A percentile compares a stretch with the other conserved stretches of the same genome.
These are phyloP conservation scores for Lagria hirta DNA, from an alignment of 2,888 invertebrate genomes.

Conservation along the genomic window DNA sequence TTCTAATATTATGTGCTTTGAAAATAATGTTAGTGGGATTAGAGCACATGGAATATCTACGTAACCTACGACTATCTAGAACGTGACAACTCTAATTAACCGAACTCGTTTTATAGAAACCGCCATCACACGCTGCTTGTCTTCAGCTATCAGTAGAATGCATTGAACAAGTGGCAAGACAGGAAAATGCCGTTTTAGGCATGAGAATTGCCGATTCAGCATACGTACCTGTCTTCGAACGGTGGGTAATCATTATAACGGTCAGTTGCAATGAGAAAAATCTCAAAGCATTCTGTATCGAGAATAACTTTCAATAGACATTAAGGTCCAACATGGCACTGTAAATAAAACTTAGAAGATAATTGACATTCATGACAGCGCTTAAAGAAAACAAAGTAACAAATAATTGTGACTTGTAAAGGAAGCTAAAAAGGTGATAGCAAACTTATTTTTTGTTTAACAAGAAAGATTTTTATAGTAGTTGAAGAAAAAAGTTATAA, in stretches of 20 bases:
- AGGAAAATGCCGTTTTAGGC: constrained; percentile 16
- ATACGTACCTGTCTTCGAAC: constrained; percentile 8
- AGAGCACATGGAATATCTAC: too few relatives aligned
- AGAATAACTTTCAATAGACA: too few relatives aligned
- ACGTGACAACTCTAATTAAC: too few relatives aligned
- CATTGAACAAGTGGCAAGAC: constrained; percentile 5
- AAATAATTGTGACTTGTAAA: constrained; percentile 34
- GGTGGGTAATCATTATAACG: constrained; percentile 15
- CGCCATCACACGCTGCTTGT: constrained; percentile 12
- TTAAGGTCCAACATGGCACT: constrained; percentile 10
- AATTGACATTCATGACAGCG: constrained; percentile 21
- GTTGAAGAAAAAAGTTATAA: constrained; percentile 6
- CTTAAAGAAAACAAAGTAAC: constrained; percentile 31
- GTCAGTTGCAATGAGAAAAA: constrained; percentile 12
- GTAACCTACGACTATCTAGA: too few relatives aligned
- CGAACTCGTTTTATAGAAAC: constrained; percentile 13
- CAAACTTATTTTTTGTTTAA: constrained; percentile 9
- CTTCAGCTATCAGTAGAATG: too few relatives aligned
- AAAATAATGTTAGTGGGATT: too few relatives aligned
- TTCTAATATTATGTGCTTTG: too few relatives aligned
- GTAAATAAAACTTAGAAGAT: constrained; percentile 15
- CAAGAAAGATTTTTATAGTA: constrained; percentile 7
- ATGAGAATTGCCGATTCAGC: constrained; percentile 13
- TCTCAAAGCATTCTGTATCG: too few relatives aligned
- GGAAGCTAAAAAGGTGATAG: constrained; percentile 35